These are phyloP conservation scores for Drosophila serrata DNA, from an alignment of 1,140 invertebrate species.

Conservation along the genomic window DNA sequence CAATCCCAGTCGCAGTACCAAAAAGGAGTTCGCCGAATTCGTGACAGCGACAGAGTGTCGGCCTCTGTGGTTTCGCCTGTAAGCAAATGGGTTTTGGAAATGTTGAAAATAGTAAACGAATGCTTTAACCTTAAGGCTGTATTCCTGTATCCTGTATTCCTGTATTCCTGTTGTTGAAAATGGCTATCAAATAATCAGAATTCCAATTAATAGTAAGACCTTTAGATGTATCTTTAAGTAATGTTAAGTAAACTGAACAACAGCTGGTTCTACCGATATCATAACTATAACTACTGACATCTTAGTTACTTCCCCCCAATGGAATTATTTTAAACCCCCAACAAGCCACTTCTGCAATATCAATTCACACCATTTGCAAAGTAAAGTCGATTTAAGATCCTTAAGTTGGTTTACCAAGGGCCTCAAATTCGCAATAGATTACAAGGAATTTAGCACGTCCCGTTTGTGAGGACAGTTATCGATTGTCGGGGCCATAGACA, in stretches of 20 bases:
- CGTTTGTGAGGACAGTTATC: conserved; percentile 8
- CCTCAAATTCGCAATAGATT: conserved; percentile 15
- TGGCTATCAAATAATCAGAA: not conserved
- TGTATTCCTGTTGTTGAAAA: not conserved
- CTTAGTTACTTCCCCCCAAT: too few relatives aligned
- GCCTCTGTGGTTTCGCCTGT: not conserved
- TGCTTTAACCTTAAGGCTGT: not conserved
- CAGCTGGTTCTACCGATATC: not conserved
- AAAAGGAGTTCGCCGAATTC: conserved; percentile 39
- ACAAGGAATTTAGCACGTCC: conserved; percentile 37
- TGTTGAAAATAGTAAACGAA: not conserved
- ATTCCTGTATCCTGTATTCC: too few relatives aligned
- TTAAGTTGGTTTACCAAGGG: conserved; percentile 1
- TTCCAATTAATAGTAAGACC: not conserved
- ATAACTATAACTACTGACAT: not conserved
- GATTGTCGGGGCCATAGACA: conserved; percentile 28
- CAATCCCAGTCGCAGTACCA: not conserved
- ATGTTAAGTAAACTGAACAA: not conserved
- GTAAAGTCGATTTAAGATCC: not conserved
- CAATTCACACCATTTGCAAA: conserved; percentile 2
- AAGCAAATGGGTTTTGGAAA: conserved; percentile 8
- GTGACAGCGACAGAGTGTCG: conserved; percentile 24
- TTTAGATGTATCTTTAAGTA: too few relatives aligned
- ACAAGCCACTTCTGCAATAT: not conserved
- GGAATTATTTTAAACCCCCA: not conserved